These are phyloP conservation scores for Tympanuchus pallidicinctus DNA, from an alignment of 2,113 vertebrate species.

Conservation along the genomic window DNA sequence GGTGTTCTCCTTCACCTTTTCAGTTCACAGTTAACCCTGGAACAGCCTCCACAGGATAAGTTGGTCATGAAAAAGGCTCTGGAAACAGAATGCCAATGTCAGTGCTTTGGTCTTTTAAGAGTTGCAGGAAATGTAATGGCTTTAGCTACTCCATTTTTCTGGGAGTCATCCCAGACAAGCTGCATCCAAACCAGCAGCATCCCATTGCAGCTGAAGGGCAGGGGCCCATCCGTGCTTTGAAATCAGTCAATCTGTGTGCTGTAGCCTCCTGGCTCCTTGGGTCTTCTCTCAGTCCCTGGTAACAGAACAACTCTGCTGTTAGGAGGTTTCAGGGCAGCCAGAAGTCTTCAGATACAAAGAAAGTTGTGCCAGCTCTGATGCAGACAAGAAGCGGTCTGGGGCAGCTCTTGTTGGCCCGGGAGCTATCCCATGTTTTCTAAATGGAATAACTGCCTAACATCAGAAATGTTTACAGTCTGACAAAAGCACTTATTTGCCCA, in stretches of 20 bases:
- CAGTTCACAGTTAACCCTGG: background rate
- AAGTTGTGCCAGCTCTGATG: background rate
- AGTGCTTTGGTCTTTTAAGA: background rate
- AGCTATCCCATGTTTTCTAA: background rate
- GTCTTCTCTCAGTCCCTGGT: background rate
- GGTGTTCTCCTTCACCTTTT: accelerated
- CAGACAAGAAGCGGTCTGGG: background rate
- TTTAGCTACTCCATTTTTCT: background rate
- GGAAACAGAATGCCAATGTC: background rate
- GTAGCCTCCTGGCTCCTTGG: background rate
- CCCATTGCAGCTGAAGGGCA: background rate
- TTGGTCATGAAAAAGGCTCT: accelerated
- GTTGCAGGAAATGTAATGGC: background rate
- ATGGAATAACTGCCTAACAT: background rate
- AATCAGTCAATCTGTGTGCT: accelerated
- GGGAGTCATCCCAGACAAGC: background rate
- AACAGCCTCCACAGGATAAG: background rate
- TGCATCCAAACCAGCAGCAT: background rate
- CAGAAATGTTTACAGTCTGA: background rate
- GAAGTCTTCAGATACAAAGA: background rate
- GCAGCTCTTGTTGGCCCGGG: background rate
- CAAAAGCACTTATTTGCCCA: background rate
- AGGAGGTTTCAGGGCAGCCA: background rate
- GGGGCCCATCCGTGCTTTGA: accelerated
- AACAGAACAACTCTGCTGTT: background rate